These are phyloP conservation scores for Diachasma alloeum DNA, from an alignment of 1,140 invertebrate genomes.

Conservation along the genomic window DNA sequence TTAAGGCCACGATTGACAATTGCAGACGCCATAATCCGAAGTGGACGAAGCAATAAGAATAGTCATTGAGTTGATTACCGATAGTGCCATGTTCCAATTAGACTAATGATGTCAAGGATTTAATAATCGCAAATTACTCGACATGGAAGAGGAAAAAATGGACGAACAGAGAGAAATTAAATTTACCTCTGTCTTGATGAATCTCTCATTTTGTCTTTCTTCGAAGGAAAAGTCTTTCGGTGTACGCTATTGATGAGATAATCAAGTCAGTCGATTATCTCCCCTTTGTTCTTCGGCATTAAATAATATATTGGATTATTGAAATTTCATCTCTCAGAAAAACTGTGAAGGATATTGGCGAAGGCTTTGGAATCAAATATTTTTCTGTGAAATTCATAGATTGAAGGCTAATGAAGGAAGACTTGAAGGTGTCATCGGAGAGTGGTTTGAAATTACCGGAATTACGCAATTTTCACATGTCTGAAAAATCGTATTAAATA, in stretches of 20 bases:
- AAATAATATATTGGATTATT: not conserved
- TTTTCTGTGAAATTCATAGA: too few relatives aligned
- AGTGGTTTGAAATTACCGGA: too few relatives aligned
- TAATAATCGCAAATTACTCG: constrained; percentile 14
- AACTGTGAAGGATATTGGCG: too few relatives aligned
- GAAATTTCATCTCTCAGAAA: not conserved
- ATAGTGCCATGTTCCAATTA: constrained; percentile 14
- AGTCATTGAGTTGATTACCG: constrained; percentile 12
- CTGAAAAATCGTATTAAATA: too few relatives aligned
- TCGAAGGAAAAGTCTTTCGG: too few relatives aligned
- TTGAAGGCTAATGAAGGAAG: too few relatives aligned
- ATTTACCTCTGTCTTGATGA: not conserved
- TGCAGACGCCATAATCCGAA: not conserved
- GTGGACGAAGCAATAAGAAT: too few relatives aligned
- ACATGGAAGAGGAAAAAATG: not conserved
- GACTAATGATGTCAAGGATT: not conserved
- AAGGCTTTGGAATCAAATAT: too few relatives aligned
- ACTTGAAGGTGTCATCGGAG: too few relatives aligned
- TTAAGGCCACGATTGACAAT: not conserved
- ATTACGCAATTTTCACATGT: too few relatives aligned
- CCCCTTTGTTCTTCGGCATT: not conserved
- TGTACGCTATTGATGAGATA: not conserved
- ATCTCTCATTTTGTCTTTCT: not conserved
- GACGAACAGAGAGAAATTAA: not conserved
- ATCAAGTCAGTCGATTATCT: not conserved